Conservation (phyloP, 2,888 invertebrate species). For the Cataglyphis rosenhaueri region DNA sequence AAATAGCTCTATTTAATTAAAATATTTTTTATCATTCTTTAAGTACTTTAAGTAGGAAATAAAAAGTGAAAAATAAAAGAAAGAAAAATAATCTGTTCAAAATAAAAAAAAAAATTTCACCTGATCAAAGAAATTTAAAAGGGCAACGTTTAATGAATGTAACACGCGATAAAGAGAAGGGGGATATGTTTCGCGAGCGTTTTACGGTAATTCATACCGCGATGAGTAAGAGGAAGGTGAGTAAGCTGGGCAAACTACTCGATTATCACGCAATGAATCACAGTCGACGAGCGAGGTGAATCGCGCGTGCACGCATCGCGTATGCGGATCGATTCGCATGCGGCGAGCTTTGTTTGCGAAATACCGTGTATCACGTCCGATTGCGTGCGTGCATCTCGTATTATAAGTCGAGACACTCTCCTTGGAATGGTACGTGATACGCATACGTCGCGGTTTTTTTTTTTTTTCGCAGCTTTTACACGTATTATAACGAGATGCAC, state of each 20-base stretch:
- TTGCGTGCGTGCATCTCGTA: slow-evolving; percentile 55
- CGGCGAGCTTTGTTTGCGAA: slow-evolving; percentile 61
- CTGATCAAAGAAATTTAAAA: not conserved
- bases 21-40: not conserved
- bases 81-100: not conserved
- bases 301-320: slow-evolving; percentile 39
- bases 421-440: slow-evolving; percentile 48
- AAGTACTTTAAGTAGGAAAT: not conserved
- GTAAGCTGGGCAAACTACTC: slow-evolving; percentile 48
- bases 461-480: slow-evolving; percentile 38
- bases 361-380: slow-evolving; percentile 65
- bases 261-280: slow-evolving; percentile 67
- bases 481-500: not conserved
- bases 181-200: slow-evolving; percentile 12
- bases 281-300: slow-evolving; percentile 46
- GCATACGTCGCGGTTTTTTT: slow-evolving; percentile 38
- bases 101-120: not conserved
- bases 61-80: not conserved
- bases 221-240: slow-evolving; percentile 67
- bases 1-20: not conserved
- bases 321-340: slow-evolving; percentile 55
- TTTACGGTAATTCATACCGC: slow-evolving; percentile 50
- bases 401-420: slow-evolving; percentile 51
- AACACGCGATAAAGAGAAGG: not conserved
- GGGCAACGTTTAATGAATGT: slow-evolving; percentile 15